Conservation (phyloP, 2,113 vertebrate species). For the Pholis gunnellus region DNA sequence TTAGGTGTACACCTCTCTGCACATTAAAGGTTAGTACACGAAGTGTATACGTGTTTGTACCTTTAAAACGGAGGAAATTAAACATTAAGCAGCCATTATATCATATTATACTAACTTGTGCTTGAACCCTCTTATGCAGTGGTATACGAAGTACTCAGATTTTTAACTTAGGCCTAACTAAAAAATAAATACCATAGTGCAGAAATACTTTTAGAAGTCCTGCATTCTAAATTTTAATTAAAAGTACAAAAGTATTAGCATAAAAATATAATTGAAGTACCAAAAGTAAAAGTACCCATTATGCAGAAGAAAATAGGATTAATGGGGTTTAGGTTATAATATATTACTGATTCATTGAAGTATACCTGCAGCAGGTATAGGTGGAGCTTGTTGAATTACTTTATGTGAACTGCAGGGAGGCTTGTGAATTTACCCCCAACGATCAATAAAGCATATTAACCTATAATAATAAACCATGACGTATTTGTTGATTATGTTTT, state of each 20-base stretch:
- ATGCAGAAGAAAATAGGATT: background rate
- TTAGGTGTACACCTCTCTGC: background rate
- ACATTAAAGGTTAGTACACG: background rate
- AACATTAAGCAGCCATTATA: background rate
- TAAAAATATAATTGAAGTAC: background rate
- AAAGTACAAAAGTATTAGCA: background rate
- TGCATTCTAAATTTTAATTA: background rate
- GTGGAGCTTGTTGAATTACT: background rate
- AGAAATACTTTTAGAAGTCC: background rate
- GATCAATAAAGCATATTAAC: background rate
- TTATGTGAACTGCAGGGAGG: background rate
- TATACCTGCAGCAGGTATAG: background rate
- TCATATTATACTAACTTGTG: background rate
- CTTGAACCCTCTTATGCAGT: background rate
- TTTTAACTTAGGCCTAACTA: background rate
- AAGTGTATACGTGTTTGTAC: background rate
- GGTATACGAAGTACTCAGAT: background rate
- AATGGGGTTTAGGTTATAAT: background rate
- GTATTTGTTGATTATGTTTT: background rate
- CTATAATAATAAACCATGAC: background rate
- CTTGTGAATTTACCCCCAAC: background rate
- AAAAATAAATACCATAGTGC: background rate
- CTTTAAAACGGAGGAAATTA: background rate
- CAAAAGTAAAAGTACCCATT: background rate
- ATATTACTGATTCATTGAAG: background rate